A percentile compares a stretch with the other conserved stretches of the same genome.
Evolutionary conservation across 1,140 invertebrate species (phyloP).

Genomic region (Leptoteleia sp.): DNA sequence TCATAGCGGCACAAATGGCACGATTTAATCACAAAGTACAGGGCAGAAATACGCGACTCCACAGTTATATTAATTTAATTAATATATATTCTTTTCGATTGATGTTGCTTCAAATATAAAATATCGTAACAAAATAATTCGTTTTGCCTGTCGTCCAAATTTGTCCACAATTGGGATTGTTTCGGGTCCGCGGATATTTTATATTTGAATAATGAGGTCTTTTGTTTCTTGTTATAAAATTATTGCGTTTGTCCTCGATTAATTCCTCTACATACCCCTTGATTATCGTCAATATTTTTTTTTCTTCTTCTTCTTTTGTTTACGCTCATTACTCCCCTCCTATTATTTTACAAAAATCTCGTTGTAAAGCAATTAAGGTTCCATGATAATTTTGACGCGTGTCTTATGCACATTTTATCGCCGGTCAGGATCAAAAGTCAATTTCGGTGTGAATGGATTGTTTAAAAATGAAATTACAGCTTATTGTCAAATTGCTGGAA

Average conservation of each 20-base stretch:
- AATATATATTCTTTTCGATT: conserved; percentile 9
- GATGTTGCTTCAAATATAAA: conserved; percentile 50
- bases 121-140: conserved; percentile 44
- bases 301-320: too few species aligned
- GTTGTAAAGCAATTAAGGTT: background rate
- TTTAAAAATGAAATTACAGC: conserved; percentile 1
- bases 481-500: conserved; percentile 43
- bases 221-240: too few species aligned
- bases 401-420: conserved; percentile 2
- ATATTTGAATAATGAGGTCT: too few species aligned
- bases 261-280: too few species aligned
- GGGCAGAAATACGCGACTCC: conserved; percentile 47
- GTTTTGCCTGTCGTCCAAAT: too few species aligned
- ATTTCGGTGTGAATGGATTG: conserved; percentile 1
- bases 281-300: too few species aligned
- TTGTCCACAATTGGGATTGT: too few species aligned
- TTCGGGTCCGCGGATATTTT: too few species aligned
- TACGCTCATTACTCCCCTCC: conserved; percentile 27
- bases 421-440: background rate
- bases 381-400: background rate
- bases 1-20: conserved; percentile 71
- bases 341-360: conserved; percentile 16
- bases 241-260: too few species aligned
- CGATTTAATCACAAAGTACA: conserved; percentile 74
- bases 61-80: conserved; percentile 7